These are phyloP conservation scores for Holcopasites calliopsidis DNA, from an alignment of 1,140 invertebrate genomes.

Conservation along the genomic window DNA sequence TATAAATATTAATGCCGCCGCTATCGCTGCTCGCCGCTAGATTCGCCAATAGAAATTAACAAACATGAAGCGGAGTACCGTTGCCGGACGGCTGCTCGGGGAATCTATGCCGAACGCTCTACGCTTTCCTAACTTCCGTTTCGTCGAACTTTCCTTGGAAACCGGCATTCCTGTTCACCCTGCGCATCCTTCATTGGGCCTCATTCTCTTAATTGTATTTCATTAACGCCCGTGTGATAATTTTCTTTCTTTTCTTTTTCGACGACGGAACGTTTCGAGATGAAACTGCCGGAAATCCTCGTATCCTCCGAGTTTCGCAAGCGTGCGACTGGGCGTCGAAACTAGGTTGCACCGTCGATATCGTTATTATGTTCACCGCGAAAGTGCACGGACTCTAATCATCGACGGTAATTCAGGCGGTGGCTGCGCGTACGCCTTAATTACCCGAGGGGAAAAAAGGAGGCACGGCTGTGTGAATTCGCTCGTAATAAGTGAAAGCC, in stretches of 20 bases:
- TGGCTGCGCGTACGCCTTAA: conserved; percentile 2
- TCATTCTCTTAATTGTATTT: neutral
- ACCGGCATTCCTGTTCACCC: neutral
- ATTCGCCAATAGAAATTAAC: conserved; percentile 54
- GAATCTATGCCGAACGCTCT: conserved; percentile 42
- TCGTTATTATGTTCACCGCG: neutral
- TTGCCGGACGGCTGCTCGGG: conserved; percentile 19
- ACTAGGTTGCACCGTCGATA: neutral
- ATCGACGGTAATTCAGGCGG: neutral
- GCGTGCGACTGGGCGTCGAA: neutral
- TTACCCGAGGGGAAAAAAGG: neutral
- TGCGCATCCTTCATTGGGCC: neutral
- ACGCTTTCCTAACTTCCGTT: conserved; percentile 49
- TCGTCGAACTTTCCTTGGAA: conserved; percentile 42
- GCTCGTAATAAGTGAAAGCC: conserved; percentile 35
- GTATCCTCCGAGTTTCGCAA: neutral
- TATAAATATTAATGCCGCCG: conserved; percentile 60
- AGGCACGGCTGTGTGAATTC: conserved; percentile 10
- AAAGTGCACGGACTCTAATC: conserved; percentile 10
- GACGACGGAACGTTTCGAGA: no score
- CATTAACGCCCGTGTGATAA: neutral
- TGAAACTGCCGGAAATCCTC: neutral
- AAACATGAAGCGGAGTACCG: conserved; percentile 48
- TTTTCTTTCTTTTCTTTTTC: no score
- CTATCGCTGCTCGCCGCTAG: conserved; percentile 32